phyloP scores from a whole-genome alignment of 2,113 vertebrate species.

The Oxygymnocypris stewartii region DNA sequence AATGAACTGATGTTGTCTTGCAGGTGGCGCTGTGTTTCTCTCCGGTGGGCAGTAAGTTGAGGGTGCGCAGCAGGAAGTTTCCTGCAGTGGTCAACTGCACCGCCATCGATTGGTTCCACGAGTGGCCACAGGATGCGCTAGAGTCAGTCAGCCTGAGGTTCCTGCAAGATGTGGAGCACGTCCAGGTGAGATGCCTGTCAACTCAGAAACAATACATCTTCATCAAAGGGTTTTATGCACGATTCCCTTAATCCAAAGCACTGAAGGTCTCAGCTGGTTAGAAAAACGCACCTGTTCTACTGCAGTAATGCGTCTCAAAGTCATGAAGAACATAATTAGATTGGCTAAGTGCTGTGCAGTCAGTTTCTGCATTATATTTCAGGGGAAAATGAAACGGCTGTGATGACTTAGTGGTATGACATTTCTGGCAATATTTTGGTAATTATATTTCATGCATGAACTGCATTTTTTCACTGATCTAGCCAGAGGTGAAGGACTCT shows the following conservation, averaged over 20 bases:
- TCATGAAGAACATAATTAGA: slow-evolving; percentile 48
- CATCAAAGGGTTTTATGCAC: neutral
- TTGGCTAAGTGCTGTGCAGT: slow-evolving; percentile 4
- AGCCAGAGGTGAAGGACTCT: slow-evolving; percentile 79
- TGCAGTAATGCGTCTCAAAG: neutral
- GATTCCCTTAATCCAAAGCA: neutral
- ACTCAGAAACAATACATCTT: neutral
- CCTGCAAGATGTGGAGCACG: slow-evolving; percentile 77
- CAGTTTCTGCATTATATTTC: slow-evolving; percentile 30
- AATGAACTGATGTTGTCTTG: neutral
- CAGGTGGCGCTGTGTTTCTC: slow-evolving; percentile 93
- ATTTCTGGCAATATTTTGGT: slow-evolving; percentile 37
- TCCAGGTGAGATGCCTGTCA: slow-evolving; percentile 79
- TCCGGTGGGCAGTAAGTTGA: slow-evolving; percentile 83
- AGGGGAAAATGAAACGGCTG: slow-evolving; percentile 33
- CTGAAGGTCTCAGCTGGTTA: neutral
- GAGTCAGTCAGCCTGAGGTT: slow-evolving; percentile 92
- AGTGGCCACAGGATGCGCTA: slow-evolving; percentile 89
- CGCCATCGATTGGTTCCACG: slow-evolving; percentile 90
- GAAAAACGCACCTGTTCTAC: neutral
- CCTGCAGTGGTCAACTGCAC: slow-evolving; percentile 87
- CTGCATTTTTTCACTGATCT: slow-evolving; percentile 33
- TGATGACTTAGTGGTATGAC: slow-evolving; percentile 22
- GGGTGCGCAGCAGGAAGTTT: slow-evolving; percentile 86
- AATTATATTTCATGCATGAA: neutral